Conservation (phyloP, 2,888 invertebrate species). For the Ophonus ardosiacus region DNA sequence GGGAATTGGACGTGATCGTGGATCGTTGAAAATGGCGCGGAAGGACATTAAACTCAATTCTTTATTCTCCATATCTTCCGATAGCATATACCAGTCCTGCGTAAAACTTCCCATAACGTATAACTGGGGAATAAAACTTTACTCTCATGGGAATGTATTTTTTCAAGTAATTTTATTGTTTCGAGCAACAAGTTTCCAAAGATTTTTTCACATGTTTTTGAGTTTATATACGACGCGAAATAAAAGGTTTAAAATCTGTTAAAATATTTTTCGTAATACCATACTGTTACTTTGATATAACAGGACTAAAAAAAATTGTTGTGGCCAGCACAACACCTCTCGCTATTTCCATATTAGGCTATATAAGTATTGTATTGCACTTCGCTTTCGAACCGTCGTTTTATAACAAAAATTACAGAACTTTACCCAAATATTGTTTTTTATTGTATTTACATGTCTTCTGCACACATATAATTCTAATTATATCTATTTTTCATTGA, state of each 20-base stretch:
- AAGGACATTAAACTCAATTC: conserved; percentile 58
- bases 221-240: not conserved
- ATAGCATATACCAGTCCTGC: conserved; percentile 18
- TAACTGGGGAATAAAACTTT: conserved; percentile 44
- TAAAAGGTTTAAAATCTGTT: not conserved
- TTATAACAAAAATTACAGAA: too few species aligned
- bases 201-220: not conserved
- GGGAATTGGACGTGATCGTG: conserved; percentile 28
- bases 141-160: conserved; percentile 14
- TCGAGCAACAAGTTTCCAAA: conserved; percentile 3
- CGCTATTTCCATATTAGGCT: too few species aligned
- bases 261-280: too few species aligned
- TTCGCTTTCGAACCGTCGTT: too few species aligned
- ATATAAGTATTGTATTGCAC: too few species aligned
- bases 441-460: too few species aligned
- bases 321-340: too few species aligned
- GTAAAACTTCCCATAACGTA: conserved; percentile 25
- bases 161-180: conserved; percentile 25
- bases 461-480: too few species aligned
- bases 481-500: too few species aligned
- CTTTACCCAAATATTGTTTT: too few species aligned
- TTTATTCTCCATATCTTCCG: conserved; percentile 57
- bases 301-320: too few species aligned
- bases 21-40: conserved; percentile 46
- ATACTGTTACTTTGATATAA: too few species aligned